Percentiles rank a stretch among this genome's conserved stretches.
Conservation (phyloP, 2,797 vertebrate genomes). For the Danio albolineatus region DNA sequence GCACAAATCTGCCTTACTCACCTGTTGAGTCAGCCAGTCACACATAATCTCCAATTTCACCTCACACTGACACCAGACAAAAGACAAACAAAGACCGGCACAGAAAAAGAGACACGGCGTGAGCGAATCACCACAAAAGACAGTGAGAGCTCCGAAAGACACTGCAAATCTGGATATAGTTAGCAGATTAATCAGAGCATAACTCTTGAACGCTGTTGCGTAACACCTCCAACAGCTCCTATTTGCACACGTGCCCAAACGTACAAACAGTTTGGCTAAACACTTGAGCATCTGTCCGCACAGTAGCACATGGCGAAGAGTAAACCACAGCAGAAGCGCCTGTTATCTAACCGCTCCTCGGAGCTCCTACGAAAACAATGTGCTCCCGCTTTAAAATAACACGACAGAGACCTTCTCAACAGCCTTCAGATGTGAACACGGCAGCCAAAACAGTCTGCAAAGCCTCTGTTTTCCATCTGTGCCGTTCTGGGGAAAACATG, state of each 20-base stretch:
- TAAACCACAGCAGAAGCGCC: constrained; percentile 41
- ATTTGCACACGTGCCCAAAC: constrained; percentile 2
- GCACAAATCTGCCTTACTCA: constrained; percentile 54
- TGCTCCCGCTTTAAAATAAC: constrained; percentile 45
- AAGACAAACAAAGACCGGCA: constrained; percentile 24
- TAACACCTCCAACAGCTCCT: neutral
- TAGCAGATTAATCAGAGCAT: neutral
- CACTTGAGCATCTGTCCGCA: constrained; percentile 30
- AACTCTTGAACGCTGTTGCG: constrained; percentile 26
- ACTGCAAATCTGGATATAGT: neutral
- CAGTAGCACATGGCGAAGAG: constrained; percentile 21
- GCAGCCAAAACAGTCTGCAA: constrained; percentile 50
- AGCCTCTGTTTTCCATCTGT: constrained; percentile 28
- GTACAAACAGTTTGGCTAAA: constrained; percentile 27
- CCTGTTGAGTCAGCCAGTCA: constrained; percentile 63
- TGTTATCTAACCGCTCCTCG: constrained; percentile 48
- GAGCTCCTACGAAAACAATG: constrained; percentile 48
- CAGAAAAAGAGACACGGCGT: constrained; percentile 1
- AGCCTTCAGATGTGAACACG: constrained; percentile 43
- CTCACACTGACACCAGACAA: constrained; percentile 33
- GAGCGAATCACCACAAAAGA: constrained; percentile 29
- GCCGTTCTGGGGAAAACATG: constrained; percentile 49
- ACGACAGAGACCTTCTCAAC: constrained; percentile 42
- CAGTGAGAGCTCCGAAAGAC: neutral
- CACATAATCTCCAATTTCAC: constrained; percentile 37